phyloP scores from a whole-genome alignment of 2,888 invertebrate species.

The Lepidocyrtoides sp. region DNA sequence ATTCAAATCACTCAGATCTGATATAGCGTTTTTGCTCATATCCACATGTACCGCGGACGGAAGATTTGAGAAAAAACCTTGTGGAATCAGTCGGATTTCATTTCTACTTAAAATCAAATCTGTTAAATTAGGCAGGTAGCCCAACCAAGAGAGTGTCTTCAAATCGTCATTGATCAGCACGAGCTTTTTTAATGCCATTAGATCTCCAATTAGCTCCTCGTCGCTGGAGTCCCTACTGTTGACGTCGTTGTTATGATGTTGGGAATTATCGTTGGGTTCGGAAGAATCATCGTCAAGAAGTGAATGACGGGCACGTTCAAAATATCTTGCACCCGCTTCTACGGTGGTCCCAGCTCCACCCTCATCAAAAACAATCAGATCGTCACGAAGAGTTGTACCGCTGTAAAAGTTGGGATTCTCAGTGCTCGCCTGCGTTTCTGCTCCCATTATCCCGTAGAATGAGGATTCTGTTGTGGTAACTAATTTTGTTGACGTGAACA shows the following conservation, averaged over 20 bases:
- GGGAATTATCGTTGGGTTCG: conserved; percentile 29
- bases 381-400: conserved; percentile 56
- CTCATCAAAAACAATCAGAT: conserved; percentile 64
- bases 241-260: conserved; percentile 40
- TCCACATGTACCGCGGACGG: conserved; percentile 72
- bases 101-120: conserved; percentile 79
- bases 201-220: conserved; percentile 78
- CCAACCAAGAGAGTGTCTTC: conserved; percentile 76
- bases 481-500: conserved; percentile 73
- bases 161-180: conserved; percentile 81
- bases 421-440: conserved; percentile 34
- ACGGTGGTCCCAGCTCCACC: not conserved
- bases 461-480: conserved; percentile 64
- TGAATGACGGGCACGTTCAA: conserved; percentile 61
- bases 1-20: conserved; percentile 72
- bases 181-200: conserved; percentile 79
- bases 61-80: conserved; percentile 81
- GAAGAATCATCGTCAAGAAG: conserved; percentile 43
- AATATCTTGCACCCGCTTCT: conserved; percentile 7
- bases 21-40: conserved; percentile 81
- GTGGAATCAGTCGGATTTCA: conserved; percentile 78
- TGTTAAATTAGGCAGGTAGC: conserved; percentile 81
- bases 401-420: conserved; percentile 79
- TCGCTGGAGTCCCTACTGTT: conserved; percentile 32
- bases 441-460: conserved; percentile 10